Percentiles rank a stretch among this genome's conserved stretches.
phyloP scores from a whole-genome alignment of 2,113 vertebrate genomes.

The Apeltes quadracus region DNA sequence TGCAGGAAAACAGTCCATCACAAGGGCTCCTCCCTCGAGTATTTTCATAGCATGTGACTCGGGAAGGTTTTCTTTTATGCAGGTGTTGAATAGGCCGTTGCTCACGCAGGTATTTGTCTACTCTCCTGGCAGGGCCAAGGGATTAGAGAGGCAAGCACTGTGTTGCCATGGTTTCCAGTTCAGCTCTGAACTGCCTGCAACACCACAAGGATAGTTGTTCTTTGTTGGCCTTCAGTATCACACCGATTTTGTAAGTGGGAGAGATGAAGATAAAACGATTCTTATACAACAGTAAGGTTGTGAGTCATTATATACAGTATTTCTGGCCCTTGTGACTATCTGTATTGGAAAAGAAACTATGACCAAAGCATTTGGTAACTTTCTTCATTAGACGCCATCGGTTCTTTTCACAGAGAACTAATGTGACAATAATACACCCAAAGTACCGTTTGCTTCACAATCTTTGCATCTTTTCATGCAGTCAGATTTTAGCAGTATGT shows the following conservation, averaged over 20 bases:
- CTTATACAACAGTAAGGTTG: constrained; percentile 48
- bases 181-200: constrained; percentile 69
- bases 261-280: constrained; percentile 61
- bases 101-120: constrained; percentile 80
- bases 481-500: not conserved
- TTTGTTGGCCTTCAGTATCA: constrained; percentile 72
- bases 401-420: constrained; percentile 29
- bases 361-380: constrained; percentile 41
- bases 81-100: constrained; percentile 77
- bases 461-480: not conserved
- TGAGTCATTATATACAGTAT: constrained; percentile 58
- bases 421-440: constrained; percentile 2
- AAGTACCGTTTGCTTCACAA: too few species aligned
- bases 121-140: constrained; percentile 69
- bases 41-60: constrained; percentile 68
- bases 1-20: constrained; percentile 64
- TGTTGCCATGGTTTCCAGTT: constrained; percentile 85
- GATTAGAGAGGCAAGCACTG: constrained; percentile 77
- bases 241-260: constrained; percentile 65
- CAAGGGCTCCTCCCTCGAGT: constrained; percentile 63
- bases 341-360: constrained; percentile 15
- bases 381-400: constrained; percentile 52
- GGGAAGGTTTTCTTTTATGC: constrained; percentile 75
- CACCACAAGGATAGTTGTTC: constrained; percentile 73
- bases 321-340: constrained; percentile 19